Conservation (phyloP, 2,797 vertebrate genomes). For the Mus spretus region DNA sequence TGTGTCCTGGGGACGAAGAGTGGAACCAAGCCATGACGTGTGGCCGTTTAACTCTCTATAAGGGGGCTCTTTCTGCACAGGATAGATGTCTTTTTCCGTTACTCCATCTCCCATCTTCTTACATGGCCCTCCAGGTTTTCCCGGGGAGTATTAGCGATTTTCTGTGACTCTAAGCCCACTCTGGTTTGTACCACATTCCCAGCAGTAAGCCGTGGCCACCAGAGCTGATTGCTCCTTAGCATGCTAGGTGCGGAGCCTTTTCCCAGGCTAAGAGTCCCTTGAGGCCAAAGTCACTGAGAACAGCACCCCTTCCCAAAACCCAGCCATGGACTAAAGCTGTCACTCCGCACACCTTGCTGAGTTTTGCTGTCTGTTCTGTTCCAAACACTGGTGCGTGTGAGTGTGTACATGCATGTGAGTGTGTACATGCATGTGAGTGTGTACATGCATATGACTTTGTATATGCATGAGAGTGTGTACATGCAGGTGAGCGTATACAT, state of each 20-base stretch:
- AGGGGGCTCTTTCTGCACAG: too few species aligned
- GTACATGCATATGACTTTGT: too few species aligned
- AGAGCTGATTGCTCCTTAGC: neutral
- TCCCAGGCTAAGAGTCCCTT: neutral
- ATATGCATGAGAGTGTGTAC: neutral
- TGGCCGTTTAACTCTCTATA: neutral
- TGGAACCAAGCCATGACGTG: neutral
- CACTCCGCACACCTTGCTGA: neutral
- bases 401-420: neutral
- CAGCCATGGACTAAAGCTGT: neutral
- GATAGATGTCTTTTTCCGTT: neutral
- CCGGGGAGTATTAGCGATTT: neutral
- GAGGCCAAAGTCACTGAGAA: neutral
- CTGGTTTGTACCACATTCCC: neutral
- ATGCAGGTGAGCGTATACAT: too few species aligned
- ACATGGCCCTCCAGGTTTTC: neutral
- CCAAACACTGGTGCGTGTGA: neutral
- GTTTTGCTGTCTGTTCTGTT: neutral
- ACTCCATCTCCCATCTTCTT: neutral
- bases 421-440: too few species aligned
- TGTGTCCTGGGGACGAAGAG: neutral
- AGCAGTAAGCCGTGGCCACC: neutral
- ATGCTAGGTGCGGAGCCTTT: neutral
- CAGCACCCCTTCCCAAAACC: neutral
- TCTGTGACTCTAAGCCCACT: neutral